Percentiles rank a stretch among this genome's conserved stretches.
Conservation (phyloP, 2,797 vertebrate genomes). For the Distichodus sexfasciatus region DNA sequence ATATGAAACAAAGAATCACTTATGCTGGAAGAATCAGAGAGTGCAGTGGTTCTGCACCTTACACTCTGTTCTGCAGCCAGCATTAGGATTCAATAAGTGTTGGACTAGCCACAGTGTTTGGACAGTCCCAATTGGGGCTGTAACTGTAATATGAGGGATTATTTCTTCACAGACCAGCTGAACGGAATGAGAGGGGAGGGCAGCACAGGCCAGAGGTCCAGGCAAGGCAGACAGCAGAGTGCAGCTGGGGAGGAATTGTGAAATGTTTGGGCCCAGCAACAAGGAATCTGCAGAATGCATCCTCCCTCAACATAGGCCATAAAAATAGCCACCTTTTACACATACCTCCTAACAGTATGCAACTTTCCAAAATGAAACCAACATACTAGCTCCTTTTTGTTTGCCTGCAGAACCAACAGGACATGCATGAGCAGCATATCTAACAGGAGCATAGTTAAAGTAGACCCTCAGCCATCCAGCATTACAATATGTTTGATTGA, state of each 20-base stretch:
- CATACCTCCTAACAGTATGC: conserved; percentile 8
- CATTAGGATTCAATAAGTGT: too few relatives aligned
- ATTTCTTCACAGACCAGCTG: neutral
- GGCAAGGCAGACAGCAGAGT: neutral
- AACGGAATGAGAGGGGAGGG: neutral
- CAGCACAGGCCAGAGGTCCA: neutral
- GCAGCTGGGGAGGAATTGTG: conserved; percentile 4
- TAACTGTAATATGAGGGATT: neutral
- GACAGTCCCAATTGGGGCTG: neutral
- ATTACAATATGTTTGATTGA: too few relatives aligned
- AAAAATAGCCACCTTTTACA: conserved; percentile 13
- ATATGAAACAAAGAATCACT: too few relatives aligned
- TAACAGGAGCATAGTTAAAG: too few relatives aligned
- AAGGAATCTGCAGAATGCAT: conserved; percentile 45
- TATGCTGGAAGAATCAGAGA: neutral
- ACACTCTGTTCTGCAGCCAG: neutral
- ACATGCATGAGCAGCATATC: too few relatives aligned
- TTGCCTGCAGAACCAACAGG: neutral
- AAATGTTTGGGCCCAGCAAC: conserved; percentile 35
- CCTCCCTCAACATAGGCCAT: conserved; percentile 24
- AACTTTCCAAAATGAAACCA: neutral
- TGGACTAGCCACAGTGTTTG: neutral
- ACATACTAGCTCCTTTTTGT: neutral
- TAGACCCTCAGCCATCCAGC: too few relatives aligned
- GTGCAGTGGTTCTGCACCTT: neutral